Percentiles rank a stretch among this genome's conserved stretches.
Conservation (phyloP, 2,888 invertebrate species). For the Baronia brevicornis region DNA sequence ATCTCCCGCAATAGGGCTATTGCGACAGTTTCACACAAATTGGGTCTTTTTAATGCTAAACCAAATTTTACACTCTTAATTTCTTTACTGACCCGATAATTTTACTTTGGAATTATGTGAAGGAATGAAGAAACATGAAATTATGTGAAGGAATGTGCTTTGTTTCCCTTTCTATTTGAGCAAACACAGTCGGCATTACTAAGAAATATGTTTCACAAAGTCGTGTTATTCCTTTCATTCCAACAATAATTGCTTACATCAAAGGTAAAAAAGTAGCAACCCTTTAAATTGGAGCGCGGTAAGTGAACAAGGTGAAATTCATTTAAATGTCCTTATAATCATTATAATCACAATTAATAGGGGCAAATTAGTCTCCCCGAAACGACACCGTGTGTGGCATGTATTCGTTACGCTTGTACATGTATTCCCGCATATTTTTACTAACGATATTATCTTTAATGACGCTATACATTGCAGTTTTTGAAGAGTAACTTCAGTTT, state of each 20-base stretch:
- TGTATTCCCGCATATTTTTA: no score
- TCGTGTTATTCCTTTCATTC: slow-evolving; percentile 15
- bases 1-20: no score
- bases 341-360: slow-evolving; percentile 35
- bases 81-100: no score
- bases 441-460: no score
- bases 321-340: slow-evolving; percentile 23
- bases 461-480: slow-evolving; percentile 5
- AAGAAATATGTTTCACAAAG: slow-evolving; percentile 11
- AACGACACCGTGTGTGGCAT: slow-evolving; percentile 40
- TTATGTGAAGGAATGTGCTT: not conserved
- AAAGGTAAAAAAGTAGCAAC: slow-evolving; percentile 10
- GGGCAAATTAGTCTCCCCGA: slow-evolving; percentile 28
- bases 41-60: no score
- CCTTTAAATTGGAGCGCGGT: slow-evolving; percentile 24
- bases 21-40: no score
- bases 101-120: not conserved
- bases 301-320: slow-evolving; percentile 22
- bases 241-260: slow-evolving; percentile 14
- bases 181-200: slow-evolving; percentile 13
- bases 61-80: no score
- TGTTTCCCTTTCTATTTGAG: slow-evolving; percentile 10
- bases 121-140: not conserved
- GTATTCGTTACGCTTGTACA: slow-evolving; percentile 11
- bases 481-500: no score